Base-by-base conservation (phyloP, 1,140 invertebrate species). In the Bombus impatiens region DNA sequence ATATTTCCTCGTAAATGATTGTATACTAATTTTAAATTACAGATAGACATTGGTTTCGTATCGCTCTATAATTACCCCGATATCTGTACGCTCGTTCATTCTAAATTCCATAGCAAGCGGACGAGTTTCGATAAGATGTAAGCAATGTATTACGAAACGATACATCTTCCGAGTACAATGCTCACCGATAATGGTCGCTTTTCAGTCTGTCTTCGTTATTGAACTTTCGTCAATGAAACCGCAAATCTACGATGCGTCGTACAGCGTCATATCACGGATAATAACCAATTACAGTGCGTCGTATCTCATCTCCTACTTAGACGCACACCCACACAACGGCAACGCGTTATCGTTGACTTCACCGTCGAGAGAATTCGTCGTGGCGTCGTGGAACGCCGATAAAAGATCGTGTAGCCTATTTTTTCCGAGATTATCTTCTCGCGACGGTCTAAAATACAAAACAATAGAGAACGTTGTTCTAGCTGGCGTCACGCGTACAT, bases 401-500 rank as follows among this genome's bases (percentile, higher is more conserved):
- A 89, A 75, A 82, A 87, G 57, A 81, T 35, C 47, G 71, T 76
- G 67, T 81, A 89, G 77, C 88, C 84, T 68, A 89, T 84, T 89
- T 89, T 89, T 87, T 62, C 68, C 32, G 10, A 53, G 86, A 87
- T 89, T 89, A 89, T 89, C 88, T 89, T 53, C 42, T 37, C 47
- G 59, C 67, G 47, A 37, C 80, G 76, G 53, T 9, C 72, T 28
- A 37, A 53, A 65, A 77, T 77, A 75, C 57, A 25, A 25, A 37
- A 89, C 83, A 88, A 89, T 89, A 78, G 78, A 40, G n/a, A 42
- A 72, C 88, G 68, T 88, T 89, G 87, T 88, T 32, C 32, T 22
- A 74, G 44, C 25, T 57, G 35, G 71, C 86, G n/a, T 65, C 47
- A 40, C 68, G 37, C 74, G 70, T 13, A 42, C 53, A n/a, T 81